Conservation (phyloP, 2,888 invertebrate genomes). For the Chromoteleia sp. region DNA sequence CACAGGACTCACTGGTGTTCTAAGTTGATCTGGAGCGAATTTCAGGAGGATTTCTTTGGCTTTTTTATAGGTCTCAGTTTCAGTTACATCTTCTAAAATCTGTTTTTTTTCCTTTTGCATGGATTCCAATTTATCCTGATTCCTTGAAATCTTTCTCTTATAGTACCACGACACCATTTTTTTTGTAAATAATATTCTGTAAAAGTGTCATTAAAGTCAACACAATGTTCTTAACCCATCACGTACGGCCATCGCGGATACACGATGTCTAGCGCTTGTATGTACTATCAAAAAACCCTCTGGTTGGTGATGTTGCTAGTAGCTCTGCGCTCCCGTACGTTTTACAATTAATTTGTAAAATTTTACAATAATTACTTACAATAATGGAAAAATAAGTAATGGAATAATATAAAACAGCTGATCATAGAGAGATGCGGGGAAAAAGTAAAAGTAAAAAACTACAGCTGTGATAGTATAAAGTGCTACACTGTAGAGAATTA, state of each 20-base stretch:
- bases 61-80: slow-evolving; percentile 98
- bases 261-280: too few species aligned
- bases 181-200: slow-evolving; percentile 92
- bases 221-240: too few species aligned
- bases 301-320: too few species aligned
- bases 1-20: slow-evolving; percentile 77
- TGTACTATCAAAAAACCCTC: too few species aligned
- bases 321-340: too few species aligned
- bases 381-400: slow-evolving; percentile 91
- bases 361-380: slow-evolving; percentile 88
- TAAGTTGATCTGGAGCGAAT: slow-evolving; percentile 89
- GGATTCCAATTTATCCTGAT: slow-evolving; percentile 89
- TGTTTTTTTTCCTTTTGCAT: slow-evolving; percentile 93
- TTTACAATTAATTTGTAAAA: too few species aligned
- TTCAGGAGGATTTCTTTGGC: slow-evolving; percentile 95
- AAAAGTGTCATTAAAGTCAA: slow-evolving; percentile 71
- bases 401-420: slow-evolving; percentile 92
- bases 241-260: too few species aligned
- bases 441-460: slow-evolving; percentile 92
- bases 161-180: slow-evolving; percentile 95
- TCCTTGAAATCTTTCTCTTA: slow-evolving; percentile 91
- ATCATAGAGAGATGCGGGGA: slow-evolving; percentile 90
- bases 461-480: slow-evolving; percentile 90
- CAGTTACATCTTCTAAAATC: slow-evolving; percentile 97
- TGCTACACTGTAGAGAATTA: slow-evolving; percentile 90